Evolutionary conservation across 1,140 invertebrate genomes (phyloP).

Genomic region (Aethina tumida): DNA sequence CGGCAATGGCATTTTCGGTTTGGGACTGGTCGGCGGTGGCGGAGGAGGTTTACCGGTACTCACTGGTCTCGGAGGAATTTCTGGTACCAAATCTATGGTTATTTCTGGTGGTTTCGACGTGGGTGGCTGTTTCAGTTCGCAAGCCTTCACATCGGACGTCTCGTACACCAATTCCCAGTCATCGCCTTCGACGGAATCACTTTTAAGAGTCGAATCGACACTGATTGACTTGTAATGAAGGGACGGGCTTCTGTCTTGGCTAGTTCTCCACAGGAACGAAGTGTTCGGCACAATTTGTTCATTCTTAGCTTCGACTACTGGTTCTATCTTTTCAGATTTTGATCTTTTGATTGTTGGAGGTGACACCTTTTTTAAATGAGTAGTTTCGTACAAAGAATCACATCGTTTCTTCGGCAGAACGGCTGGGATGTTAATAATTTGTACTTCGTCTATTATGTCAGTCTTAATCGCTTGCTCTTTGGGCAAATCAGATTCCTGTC

Average conservation of each 20-base stretch:
- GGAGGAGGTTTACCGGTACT: constrained; percentile 4
- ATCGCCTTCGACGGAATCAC: not conserved
- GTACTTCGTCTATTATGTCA: constrained; percentile 18
- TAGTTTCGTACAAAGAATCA: constrained; percentile 28
- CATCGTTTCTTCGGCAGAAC: constrained; percentile 18
- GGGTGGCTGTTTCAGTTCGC: constrained; percentile 7
- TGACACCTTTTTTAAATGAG: constrained; percentile 19
- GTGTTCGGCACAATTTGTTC: constrained; percentile 16
- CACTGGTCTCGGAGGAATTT: constrained; percentile 15
- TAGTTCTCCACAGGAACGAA: constrained; percentile 24
- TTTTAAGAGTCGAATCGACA: not conserved
- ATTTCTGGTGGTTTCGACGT: too few species aligned
- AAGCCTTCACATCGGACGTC: not conserved
- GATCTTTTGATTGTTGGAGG: constrained; percentile 9
- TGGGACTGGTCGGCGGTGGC: constrained; percentile 8
- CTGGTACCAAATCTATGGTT: too few species aligned
- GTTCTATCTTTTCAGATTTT: constrained; percentile 12
- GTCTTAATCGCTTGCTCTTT: too few species aligned
- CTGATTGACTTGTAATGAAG: not conserved
- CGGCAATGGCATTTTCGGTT: constrained; percentile 15
- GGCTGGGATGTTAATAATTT: constrained; percentile 22
- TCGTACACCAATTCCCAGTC: not conserved
- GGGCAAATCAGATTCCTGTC: too few species aligned
- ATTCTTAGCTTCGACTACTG: constrained; percentile 10
- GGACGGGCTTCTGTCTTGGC: constrained; percentile 12